Conservation (phyloP, 2,113 vertebrate species). For the Calidris pugnax region DNA sequence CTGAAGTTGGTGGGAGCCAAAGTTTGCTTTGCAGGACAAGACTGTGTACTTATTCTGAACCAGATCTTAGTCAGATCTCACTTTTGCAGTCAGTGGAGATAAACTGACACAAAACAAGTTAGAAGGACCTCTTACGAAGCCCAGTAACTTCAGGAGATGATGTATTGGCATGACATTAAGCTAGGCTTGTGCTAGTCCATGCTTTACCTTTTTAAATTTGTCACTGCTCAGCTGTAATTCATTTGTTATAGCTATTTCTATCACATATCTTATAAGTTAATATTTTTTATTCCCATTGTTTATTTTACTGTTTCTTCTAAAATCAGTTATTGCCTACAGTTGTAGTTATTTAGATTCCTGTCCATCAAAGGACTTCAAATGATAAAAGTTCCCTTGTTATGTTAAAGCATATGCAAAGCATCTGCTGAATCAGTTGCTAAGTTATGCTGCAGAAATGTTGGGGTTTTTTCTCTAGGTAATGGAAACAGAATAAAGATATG, state of each 20-base stretch:
- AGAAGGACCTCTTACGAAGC: background rate
- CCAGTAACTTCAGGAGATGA: background rate
- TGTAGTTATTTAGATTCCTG: constrained; percentile 6
- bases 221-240: background rate
- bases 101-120: background rate
- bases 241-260: background rate
- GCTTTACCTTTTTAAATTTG: background rate
- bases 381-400: background rate
- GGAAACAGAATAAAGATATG: background rate
- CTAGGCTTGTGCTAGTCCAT: background rate
- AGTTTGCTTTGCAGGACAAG: background rate
- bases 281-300: background rate
- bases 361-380: background rate
- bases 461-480: background rate
- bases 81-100: background rate
- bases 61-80: background rate
- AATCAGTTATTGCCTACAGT: constrained; percentile 29
- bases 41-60: background rate
- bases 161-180: background rate
- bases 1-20: background rate
- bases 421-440: background rate
- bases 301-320: constrained; percentile 46
- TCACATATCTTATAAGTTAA: background rate
- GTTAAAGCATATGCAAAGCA: background rate
- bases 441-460: constrained; percentile 20